These are phyloP conservation scores for Palythoa caribaeorum DNA, from an alignment of 92 coral and sea anemone genomes.

Conservation along the genomic window DNA sequence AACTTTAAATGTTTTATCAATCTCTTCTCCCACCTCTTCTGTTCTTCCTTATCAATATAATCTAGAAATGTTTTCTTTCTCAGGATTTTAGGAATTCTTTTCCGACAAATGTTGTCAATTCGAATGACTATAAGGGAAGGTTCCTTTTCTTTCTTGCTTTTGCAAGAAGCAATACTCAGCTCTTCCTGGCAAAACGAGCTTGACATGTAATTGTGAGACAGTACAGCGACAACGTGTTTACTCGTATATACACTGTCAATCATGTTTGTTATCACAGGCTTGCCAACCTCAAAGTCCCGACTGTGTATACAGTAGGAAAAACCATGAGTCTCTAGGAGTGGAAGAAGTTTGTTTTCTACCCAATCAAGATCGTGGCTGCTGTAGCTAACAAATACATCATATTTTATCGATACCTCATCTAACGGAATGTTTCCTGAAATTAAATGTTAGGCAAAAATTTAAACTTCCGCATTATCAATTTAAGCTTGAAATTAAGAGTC, in stretches of 20 bases:
- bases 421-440: not conserved
- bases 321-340: constrained; percentile 51
- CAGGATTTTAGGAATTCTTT: constrained; percentile 8
- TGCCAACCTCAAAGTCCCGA: constrained; percentile 68
- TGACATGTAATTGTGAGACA: constrained; percentile 38
- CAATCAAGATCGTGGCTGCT: constrained; percentile 59
- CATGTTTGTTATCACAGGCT: constrained; percentile 63
- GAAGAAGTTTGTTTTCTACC: constrained; percentile 50
- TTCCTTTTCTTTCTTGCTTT: constrained; percentile 1
- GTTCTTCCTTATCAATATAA: constrained; percentile 22
- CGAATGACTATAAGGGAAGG: constrained; percentile 25
- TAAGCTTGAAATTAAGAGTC: not conserved
- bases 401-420: not conserved
- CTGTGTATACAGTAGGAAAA: constrained; percentile 62
- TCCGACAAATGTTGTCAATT: constrained; percentile 9
- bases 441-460: not conserved
- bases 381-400: constrained; percentile 55
- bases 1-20: not conserved
- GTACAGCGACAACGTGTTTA: constrained; percentile 12
- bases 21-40: constrained; percentile 12
- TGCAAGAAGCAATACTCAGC: constrained; percentile 20
- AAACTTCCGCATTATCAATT: not conserved
- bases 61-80: constrained; percentile 35
- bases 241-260: constrained; percentile 60
- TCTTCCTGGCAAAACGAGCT: constrained; percentile 39